These are phyloP conservation scores for Halesus radiatus DNA, from an alignment of 1,140 invertebrate species.

Conservation along the genomic window DNA sequence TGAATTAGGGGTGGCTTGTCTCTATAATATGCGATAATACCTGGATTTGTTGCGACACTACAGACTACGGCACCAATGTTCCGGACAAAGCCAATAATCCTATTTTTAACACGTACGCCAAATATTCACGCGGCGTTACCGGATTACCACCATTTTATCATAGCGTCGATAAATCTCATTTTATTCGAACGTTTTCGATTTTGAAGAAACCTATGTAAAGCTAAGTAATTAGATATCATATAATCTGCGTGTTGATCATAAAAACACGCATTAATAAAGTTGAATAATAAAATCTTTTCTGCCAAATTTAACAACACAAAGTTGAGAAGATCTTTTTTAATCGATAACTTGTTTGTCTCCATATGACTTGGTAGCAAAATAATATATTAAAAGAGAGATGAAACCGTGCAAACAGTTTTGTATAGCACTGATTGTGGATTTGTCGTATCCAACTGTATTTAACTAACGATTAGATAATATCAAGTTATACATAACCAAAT, in stretches of 20 bases:
- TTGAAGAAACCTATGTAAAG: not conserved
- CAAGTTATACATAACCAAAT: too few species aligned
- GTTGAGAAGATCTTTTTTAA: too few species aligned
- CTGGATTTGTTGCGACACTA: not conserved
- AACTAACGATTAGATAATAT: not conserved
- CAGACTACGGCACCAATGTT: not conserved
- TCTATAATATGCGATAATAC: not conserved
- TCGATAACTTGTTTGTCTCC: too few species aligned
- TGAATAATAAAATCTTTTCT: not conserved
- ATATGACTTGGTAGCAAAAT: too few species aligned
- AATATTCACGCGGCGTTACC: not conserved
- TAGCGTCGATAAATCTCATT: not conserved
- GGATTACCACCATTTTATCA: not conserved
- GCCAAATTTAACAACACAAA: too few species aligned
- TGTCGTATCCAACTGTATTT: not conserved
- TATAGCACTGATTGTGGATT: not conserved
- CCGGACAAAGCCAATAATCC: not conserved
- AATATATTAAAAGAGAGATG: too few species aligned
- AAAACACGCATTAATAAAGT: not conserved
- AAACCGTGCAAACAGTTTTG: not conserved
- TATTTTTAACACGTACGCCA: not conserved
- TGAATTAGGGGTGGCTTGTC: constrained; percentile 1
- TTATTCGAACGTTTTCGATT: not conserved
- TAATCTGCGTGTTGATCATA: not conserved
- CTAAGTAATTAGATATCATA: not conserved